These are phyloP conservation scores for Melanerpes formicivorus DNA, from an alignment of 2,113 vertebrate genomes.

Conservation along the genomic window DNA sequence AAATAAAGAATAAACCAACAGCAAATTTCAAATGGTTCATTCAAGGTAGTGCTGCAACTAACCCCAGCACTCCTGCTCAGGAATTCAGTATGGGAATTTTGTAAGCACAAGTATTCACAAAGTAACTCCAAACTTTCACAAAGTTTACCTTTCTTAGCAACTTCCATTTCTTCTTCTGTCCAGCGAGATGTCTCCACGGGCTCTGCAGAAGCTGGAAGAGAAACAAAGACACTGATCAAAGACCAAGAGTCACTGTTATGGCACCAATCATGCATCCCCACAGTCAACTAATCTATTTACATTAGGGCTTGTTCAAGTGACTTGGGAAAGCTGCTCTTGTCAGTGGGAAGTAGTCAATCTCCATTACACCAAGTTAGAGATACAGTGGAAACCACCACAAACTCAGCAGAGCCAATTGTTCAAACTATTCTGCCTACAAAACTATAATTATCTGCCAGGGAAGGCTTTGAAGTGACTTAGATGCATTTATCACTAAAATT, in stretches of 20 bases:
- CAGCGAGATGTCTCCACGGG: conserved; percentile 97
- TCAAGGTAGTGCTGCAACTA: not conserved
- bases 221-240: conserved; percentile 58
- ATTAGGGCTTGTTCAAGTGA: conserved; percentile 72
- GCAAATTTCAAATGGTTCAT: not conserved
- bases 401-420: not conserved
- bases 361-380: conserved; percentile 66
- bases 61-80: not conserved
- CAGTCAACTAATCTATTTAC: conserved; percentile 80
- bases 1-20: not conserved
- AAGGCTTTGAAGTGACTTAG: not conserved
- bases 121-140: not conserved
- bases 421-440: not conserved
- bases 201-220: conserved; percentile 86
- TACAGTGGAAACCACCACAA: not conserved
- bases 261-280: conserved; percentile 55
- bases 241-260: conserved; percentile 48
- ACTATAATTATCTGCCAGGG: not conserved
- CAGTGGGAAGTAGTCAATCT: conserved; percentile 70
- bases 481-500: not conserved
- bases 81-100: not conserved
- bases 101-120: not conserved
- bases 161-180: conserved; percentile 99
- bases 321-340: conserved; percentile 28
- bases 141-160: conserved; percentile 96